Conservation (phyloP, 2,797 vertebrate species). For the Anniella stebbinsi region DNA sequence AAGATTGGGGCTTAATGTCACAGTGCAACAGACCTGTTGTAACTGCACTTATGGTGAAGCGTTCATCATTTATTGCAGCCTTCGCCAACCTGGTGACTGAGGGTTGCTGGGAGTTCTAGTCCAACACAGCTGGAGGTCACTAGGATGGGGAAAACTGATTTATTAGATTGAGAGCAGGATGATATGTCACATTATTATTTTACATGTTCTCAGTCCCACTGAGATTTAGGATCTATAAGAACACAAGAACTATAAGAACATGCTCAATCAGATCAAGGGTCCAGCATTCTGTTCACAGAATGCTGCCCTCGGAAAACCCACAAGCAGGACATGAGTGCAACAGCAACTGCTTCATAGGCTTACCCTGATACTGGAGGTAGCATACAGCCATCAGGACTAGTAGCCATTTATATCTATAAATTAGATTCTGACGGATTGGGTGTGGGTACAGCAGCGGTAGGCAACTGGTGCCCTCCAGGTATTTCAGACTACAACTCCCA, state of each 20-base stretch:
- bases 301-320: no score
- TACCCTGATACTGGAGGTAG: no score
- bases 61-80: neutral
- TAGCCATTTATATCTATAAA: no score
- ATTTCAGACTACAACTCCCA: no score
- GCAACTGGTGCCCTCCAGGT: no score
- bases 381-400: no score
- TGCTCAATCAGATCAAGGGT: no score
- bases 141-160: neutral
- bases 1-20: neutral
- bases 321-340: no score
- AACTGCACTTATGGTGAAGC: neutral
- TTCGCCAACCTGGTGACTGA: neutral
- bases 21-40: neutral
- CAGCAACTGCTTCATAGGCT: no score
- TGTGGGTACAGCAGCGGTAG: neutral
- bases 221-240: neutral
- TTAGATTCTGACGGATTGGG: neutral
- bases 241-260: no score
- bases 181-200: neutral
- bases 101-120: neutral
- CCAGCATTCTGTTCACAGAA: no score
- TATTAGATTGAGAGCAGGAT: neutral
- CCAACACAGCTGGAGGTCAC: neutral
- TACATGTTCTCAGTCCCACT: neutral